Percentiles rank a stretch among this genome's conserved stretches.
These are phyloP conservation scores for Oenanthe melanoleuca DNA, from an alignment of 2,113 vertebrate genomes.

Conservation along the genomic window DNA sequence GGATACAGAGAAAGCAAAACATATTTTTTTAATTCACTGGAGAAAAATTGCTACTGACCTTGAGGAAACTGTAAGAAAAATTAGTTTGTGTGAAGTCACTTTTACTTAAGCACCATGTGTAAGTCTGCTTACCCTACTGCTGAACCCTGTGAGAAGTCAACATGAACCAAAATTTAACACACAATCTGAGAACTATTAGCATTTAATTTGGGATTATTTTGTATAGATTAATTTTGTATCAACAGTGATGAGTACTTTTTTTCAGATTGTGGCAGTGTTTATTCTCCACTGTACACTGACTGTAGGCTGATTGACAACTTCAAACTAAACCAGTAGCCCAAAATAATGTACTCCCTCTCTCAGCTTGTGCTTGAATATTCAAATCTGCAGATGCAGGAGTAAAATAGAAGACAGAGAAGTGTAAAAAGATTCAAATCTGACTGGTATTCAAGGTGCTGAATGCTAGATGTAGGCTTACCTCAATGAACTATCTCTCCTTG, in stretches of 20 bases:
- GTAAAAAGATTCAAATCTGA: background rate
- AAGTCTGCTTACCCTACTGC: background rate
- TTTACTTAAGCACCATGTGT: background rate
- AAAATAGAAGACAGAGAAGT: constrained; percentile 49
- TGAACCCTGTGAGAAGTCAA: background rate
- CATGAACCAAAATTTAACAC: constrained; percentile 13
- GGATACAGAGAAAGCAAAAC: background rate
- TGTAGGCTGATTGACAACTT: constrained; percentile 27
- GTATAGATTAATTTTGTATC: constrained; percentile 30
- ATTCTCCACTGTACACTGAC: constrained; percentile 8
- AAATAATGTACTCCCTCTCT: constrained; percentile 62
- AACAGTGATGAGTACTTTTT: background rate
- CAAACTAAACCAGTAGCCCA: constrained; percentile 37
- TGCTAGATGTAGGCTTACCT: background rate
- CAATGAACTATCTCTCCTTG: background rate
- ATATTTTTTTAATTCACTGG: background rate
- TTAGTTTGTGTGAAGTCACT: background rate
- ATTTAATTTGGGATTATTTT: constrained; percentile 57
- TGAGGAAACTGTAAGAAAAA: constrained; percentile 28
- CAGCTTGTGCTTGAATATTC: constrained; percentile 67
- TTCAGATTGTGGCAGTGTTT: constrained; percentile 22
- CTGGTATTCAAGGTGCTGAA: background rate
- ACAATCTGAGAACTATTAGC: constrained; percentile 41
- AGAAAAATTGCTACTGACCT: constrained; percentile 15
- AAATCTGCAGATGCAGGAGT: constrained; percentile 64